A percentile compares a stretch with the other conserved stretches of the same genome.
Conservation (phyloP, 2,113 vertebrate species). For the Sceloporus undulatus region DNA sequence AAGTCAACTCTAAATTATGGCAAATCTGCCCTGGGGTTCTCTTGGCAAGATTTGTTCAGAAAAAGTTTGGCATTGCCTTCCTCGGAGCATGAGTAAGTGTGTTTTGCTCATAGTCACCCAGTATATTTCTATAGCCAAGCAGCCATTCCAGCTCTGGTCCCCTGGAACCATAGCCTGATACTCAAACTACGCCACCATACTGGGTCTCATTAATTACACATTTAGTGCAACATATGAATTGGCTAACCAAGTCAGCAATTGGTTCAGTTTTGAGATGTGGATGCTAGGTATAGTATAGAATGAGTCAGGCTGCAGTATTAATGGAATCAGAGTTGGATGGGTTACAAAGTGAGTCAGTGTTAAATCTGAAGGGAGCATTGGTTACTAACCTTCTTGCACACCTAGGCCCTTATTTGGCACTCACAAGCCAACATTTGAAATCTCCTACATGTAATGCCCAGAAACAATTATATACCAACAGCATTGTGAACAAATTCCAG, state of each 20-base stretch:
- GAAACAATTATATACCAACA: background rate
- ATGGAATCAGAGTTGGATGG: background rate
- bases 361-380: background rate
- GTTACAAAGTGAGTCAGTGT: background rate
- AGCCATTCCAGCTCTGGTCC: too few relatives aligned
- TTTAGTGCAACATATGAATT: background rate
- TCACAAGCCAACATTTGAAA: background rate
- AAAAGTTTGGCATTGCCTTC: too few relatives aligned
- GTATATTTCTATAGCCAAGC: too few relatives aligned
- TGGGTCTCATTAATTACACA: background rate
- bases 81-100: too few relatives aligned
- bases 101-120: too few relatives aligned
- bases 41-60: too few relatives aligned
- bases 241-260: too few relatives aligned
- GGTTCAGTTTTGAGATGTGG: background rate
- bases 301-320: background rate
- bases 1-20: too few relatives aligned
- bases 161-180: too few relatives aligned
- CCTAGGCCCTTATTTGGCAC: background rate
- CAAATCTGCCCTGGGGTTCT: too few relatives aligned
- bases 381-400: background rate
- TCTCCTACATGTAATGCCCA: background rate
- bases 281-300: too few relatives aligned
- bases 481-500: background rate
- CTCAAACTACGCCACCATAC: too few relatives aligned